Evolutionary conservation across 2,113 vertebrate genomes (phyloP), one percentile per base, ranked within the genome.

Genomic region (Caranx melampygus): DNA sequence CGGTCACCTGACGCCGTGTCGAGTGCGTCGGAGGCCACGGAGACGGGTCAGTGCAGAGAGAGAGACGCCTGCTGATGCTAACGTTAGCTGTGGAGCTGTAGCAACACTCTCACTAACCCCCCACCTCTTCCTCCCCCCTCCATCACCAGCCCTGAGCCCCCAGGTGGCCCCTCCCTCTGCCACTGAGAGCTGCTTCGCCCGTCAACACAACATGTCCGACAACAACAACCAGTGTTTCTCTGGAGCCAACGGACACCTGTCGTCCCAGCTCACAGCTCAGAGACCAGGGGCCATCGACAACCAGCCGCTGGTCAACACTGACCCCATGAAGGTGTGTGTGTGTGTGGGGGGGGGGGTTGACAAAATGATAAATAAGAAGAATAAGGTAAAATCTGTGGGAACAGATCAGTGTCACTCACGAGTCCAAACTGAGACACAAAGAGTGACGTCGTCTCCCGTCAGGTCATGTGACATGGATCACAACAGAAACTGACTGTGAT

Each of bases 241-340:
- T 35, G 96, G 92, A 58, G 85, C 94, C 88, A 98, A 95, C 31
- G 97, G 97, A 7, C 97, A 94, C 92, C 75, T 95, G 37, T 93
- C 97, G 60, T 94, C 96, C 3, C 96, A 96, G 47, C 92, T 97
- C 84, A 95, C 93, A 72, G 94, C 96, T 78, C 98, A 99, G 88
- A 96, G 96, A 81, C 98, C 98, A 1, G 98, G 97, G 85, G 98
- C 98, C 58, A 99, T 99, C 52, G 98, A 99, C 89, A 99, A 99
- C 95, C 97, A 98, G 78, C 93, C 97, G 0, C 92, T 99, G 60
- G 97, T 99, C 84, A 97, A 93, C 13, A 97, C 97, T 26, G 98
- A 98, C 37, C 95, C 96, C 40, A 93, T 97, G 83, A 99, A 99
- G 96, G 98, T 15, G 0, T 26, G 8, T 20, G 47, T 58, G 37